Conservation (phyloP, 2,888 invertebrate genomes). For the Cantharis rustica region DNA sequence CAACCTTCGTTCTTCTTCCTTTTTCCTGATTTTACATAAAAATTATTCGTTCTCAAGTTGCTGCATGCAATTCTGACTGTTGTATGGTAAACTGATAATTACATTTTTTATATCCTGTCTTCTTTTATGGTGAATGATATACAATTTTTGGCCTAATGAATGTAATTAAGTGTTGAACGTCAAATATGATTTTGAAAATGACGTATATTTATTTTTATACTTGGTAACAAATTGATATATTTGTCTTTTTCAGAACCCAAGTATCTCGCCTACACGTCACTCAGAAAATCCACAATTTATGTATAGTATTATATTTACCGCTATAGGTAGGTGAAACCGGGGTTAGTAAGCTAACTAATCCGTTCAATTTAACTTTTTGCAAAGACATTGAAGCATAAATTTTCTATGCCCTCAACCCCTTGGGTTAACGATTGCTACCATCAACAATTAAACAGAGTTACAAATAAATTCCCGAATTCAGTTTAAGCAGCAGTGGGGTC, state of each 20-base stretch:
- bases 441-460: no score
- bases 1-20: not conserved
- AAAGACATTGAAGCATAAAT: no score
- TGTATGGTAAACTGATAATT: not conserved
- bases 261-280: not conserved
- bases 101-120: not conserved
- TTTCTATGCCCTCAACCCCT: no score
- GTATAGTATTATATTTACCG: not conserved
- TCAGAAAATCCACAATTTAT: not conserved
- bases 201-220: not conserved
- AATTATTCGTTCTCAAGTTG: not conserved
- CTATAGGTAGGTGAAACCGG: not conserved
- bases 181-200: not conserved
- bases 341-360: not conserved
- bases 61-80: not conserved
- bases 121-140: not conserved
- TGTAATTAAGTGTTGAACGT: not conserved
- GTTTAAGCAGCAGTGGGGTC: no score
- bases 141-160: not conserved
- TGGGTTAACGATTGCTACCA: no score
- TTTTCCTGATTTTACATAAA: not conserved
- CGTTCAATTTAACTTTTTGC: no score
- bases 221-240: not conserved
- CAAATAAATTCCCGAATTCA: no score
- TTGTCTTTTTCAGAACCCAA: not conserved